Evolutionary conservation across 1,140 invertebrate species (phyloP).

Genomic region (Chlorops oryzae): DNA sequence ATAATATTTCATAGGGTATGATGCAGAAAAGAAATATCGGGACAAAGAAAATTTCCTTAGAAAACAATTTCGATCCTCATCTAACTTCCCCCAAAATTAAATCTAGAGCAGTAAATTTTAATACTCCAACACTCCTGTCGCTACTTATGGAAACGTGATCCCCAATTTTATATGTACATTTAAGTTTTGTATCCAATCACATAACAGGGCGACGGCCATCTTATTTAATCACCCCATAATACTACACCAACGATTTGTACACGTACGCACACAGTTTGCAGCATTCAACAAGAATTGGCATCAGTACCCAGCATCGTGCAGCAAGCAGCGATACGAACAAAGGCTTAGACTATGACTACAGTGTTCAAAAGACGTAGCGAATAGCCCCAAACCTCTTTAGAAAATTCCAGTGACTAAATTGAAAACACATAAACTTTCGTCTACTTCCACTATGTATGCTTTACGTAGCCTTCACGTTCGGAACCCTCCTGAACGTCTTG

Average conservation of each 20-base stretch:
- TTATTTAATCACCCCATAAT: constrained; percentile 13
- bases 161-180: too few relatives aligned
- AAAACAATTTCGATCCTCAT: too few relatives aligned
- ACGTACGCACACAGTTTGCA: too few relatives aligned
- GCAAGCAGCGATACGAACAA: constrained; percentile 7
- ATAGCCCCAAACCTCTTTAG: neutral
- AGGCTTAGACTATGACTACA: neutral
- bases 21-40: too few relatives aligned
- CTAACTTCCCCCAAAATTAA: too few relatives aligned
- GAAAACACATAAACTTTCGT: neutral
- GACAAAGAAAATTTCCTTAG: too few relatives aligned
- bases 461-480: neutral
- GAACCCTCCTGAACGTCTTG: neutral
- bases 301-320: neutral
- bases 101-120: too few relatives aligned
- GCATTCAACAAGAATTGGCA: too few relatives aligned
- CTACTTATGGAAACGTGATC: too few relatives aligned
- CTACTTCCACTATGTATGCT: neutral
- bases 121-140: too few relatives aligned
- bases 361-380: neutral
- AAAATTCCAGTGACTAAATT: neutral
- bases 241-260: neutral
- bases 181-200: constrained; percentile 17
- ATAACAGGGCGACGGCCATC: constrained; percentile 16
- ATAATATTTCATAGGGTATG: too few relatives aligned